phyloP scores from a whole-genome alignment of 53 echinoderm and acorn worm genomes.

The Crossaster papposus region DNA sequence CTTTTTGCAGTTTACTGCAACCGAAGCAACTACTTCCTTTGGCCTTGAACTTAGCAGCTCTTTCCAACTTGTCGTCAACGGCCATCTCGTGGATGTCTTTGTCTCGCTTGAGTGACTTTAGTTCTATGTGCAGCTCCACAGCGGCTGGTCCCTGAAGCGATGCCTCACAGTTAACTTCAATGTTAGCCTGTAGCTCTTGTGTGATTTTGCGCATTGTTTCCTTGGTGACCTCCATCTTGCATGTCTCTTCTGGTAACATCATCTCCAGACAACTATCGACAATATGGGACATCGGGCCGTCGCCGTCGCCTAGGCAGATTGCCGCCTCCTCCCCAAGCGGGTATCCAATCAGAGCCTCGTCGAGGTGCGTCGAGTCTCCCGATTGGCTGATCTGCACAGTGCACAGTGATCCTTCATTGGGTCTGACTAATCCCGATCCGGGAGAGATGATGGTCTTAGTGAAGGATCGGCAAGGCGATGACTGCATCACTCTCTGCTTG shows the following conservation, averaged over 20 bases:
- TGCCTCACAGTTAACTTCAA: neutral
- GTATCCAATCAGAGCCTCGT: conserved; percentile 71
- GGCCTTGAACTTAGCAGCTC: conserved; percentile 65
- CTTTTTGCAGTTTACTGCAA: conserved; percentile 58
- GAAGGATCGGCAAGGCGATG: conserved; percentile 51
- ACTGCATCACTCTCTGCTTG: neutral
- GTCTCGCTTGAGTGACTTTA: conserved; percentile 65
- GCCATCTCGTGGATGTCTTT: conserved; percentile 80
- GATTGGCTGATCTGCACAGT: conserved; percentile 50
- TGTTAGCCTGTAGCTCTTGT: neutral
- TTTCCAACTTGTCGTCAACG: conserved; percentile 61
- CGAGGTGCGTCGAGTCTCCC: neutral
- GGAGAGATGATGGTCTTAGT: conserved; percentile 66
- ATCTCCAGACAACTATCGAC: conserved; percentile 25
- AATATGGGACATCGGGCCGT: conserved; percentile 64
- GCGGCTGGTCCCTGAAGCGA: neutral
- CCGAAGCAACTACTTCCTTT: conserved; percentile 82
- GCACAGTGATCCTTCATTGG: conserved; percentile 87
- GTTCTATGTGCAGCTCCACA: conserved; percentile 36
- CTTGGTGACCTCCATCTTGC: conserved; percentile 1
- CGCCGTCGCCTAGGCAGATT: conserved; percentile 72
- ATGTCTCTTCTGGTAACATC: conserved; percentile 29
- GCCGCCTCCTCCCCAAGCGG: conserved; percentile 47
- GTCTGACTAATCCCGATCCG: conserved; percentile 69
- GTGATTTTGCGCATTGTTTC: neutral